Evolutionary conservation across 1,140 invertebrate species (phyloP).

Genomic region (Temnothorax longispinosus): DNA sequence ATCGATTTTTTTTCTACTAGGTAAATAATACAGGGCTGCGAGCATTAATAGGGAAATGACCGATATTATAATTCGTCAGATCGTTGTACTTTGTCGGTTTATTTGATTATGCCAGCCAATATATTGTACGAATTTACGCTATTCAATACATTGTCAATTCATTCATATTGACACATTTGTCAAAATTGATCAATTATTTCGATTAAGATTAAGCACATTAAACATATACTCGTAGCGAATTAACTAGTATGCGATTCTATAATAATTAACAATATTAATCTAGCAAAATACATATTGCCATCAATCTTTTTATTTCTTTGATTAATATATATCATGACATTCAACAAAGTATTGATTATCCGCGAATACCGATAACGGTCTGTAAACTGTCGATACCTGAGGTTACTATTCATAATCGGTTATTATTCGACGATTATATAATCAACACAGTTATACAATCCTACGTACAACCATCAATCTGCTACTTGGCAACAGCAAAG

Average conservation of each 20-base stretch:
- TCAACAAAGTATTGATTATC: not conserved
- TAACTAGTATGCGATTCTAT: not conserved
- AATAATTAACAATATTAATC: conserved; percentile 1
- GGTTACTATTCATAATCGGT: not conserved
- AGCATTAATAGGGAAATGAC: not conserved
- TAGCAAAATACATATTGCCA: not conserved
- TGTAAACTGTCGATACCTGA: not conserved
- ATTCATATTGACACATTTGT: not conserved
- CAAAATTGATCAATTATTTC: conserved; percentile 19
- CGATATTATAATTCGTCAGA: not conserved
- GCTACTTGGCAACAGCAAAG: no score
- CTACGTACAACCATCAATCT: not conserved
- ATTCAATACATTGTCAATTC: not conserved
- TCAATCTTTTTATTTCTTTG: not conserved
- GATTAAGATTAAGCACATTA: conserved; percentile 26
- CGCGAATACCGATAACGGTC: not conserved
- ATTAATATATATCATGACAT: not conserved
- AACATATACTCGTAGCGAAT: not conserved
- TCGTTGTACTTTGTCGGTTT: not conserved
- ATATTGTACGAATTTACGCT: not conserved
- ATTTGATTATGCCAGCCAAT: not conserved
- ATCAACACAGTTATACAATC: conserved; percentile 1
- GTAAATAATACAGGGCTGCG: not conserved
- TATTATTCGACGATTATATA: conserved; percentile 1
- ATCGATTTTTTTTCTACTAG: not conserved